These are phyloP conservation scores for Callyntrura guangdongensis DNA, from an alignment of 2,888 invertebrate species.

Conservation along the genomic window DNA sequence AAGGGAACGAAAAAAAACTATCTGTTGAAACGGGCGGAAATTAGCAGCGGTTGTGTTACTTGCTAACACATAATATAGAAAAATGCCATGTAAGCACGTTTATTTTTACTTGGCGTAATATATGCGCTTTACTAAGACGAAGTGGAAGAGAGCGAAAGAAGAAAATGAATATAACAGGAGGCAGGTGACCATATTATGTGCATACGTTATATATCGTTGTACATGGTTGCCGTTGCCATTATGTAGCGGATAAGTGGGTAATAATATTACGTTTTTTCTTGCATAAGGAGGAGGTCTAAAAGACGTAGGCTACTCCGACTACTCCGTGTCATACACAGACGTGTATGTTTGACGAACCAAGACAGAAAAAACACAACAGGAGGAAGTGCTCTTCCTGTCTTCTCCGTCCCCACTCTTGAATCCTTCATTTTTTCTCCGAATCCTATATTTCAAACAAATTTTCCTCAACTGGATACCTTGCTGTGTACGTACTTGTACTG, in stretches of 20 bases:
- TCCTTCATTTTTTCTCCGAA: slow-evolving; percentile 75
- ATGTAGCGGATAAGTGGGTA: not conserved
- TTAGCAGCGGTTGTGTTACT: slow-evolving; percentile 75
- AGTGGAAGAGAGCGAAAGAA: slow-evolving; percentile 47
- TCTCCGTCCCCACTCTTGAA: slow-evolving; percentile 29
- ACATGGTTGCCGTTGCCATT: not conserved
- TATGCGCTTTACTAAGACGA: slow-evolving; percentile 30
- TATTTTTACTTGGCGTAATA: slow-evolving; percentile 1
- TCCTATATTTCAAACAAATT: slow-evolving; percentile 66
- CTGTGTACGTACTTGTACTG: not conserved
- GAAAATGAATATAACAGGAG: slow-evolving; percentile 23
- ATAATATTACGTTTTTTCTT: slow-evolving; percentile 39
- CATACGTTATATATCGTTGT: not conserved
- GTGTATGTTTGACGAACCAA: slow-evolving; percentile 74
- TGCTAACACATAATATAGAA: slow-evolving; percentile 33
- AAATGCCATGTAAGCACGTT: slow-evolving; percentile 57
- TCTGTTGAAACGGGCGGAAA: slow-evolving; percentile 71
- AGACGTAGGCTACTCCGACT: not conserved
- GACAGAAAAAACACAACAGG: slow-evolving; percentile 73
- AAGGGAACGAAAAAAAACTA: slow-evolving; percentile 59
- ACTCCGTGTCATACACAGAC: slow-evolving; percentile 15
- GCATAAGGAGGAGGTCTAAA: slow-evolving; percentile 20
- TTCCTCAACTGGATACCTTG: slow-evolving; percentile 67
- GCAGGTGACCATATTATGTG: slow-evolving; percentile 72
- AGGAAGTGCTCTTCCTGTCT: slow-evolving; percentile 80